These are phyloP conservation scores for Carterocephalus palaemon DNA, from an alignment of 2,888 invertebrate species.

Conservation along the genomic window DNA sequence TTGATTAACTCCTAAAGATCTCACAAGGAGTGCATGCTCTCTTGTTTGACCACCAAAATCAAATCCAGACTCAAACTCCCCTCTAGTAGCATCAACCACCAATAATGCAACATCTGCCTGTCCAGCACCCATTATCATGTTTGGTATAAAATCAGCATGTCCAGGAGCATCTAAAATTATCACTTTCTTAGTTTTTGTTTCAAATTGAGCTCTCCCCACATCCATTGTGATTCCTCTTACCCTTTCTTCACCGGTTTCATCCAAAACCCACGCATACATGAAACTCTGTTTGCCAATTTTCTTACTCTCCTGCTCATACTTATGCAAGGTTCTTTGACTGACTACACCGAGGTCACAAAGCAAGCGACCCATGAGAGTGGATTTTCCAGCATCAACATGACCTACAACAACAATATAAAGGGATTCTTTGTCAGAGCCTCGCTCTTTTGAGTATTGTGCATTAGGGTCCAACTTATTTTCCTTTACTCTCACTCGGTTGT, in stretches of 20 bases:
- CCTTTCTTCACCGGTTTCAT: constrained; percentile 98
- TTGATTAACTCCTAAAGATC: constrained; percentile 93
- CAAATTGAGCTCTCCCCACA: constrained; percentile 94
- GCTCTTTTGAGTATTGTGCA: constrained; percentile 83
- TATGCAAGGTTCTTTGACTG: constrained; percentile 93
- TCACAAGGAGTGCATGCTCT: constrained; percentile 96
- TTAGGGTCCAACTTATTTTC: constrained; percentile 80
- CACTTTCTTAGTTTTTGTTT: constrained; percentile 89
- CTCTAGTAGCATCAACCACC: constrained; percentile 96
- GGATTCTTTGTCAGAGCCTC: constrained; percentile 89
- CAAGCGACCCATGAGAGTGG: constrained; percentile 97
- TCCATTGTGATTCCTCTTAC: constrained; percentile 99
- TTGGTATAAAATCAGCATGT: constrained; percentile 99
- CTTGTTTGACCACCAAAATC: constrained; percentile 98
- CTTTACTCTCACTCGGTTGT: constrained; percentile 65
- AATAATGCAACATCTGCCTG: constrained; percentile 98
- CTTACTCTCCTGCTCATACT: constrained; percentile 97
- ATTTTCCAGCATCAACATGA: constrained; percentile 98
- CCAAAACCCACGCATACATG: constrained; percentile 99
- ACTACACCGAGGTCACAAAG: constrained; percentile 92
- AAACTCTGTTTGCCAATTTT: constrained; percentile 99
- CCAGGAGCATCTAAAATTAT: constrained; percentile 98
- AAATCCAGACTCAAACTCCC: constrained; percentile 99
- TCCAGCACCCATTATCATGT: constrained; percentile 99
- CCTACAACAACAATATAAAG: constrained; percentile 95